Evolutionary conservation across 1,140 invertebrate species (phyloP).

Genomic region (Monomorium pharaonis): DNA sequence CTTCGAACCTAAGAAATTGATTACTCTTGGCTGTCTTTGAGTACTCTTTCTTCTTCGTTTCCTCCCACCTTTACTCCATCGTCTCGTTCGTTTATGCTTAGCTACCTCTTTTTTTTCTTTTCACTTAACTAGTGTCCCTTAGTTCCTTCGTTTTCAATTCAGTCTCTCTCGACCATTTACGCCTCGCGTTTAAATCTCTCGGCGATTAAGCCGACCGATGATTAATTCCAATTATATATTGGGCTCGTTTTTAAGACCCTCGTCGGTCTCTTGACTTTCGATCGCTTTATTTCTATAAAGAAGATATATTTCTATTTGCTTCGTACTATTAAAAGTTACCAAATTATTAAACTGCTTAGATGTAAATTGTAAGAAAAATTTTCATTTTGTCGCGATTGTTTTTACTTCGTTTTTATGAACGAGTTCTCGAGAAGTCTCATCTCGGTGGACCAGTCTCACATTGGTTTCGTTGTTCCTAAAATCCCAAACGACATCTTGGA

Average conservation of each 20-base stretch:
- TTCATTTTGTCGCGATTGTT: constrained; percentile 18
- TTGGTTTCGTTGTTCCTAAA: constrained; percentile 16
- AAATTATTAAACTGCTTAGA: constrained; percentile 67
- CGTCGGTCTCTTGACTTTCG: neutral
- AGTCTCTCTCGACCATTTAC: constrained; percentile 26
- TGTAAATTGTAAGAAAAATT: constrained; percentile 69
- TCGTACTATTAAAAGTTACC: constrained; percentile 22
- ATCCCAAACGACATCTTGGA: constrained; percentile 29
- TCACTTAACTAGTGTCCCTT: constrained; percentile 18
- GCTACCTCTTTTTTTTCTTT: constrained; percentile 18
- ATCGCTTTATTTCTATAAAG: neutral
- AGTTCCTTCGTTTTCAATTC: constrained; percentile 22
- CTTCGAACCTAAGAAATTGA: constrained; percentile 64
- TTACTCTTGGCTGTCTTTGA: constrained; percentile 66
- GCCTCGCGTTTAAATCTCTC: constrained; percentile 44
- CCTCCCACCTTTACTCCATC: constrained; percentile 20
- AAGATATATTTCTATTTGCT: constrained; percentile 11
- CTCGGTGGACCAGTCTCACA: constrained; percentile 1
- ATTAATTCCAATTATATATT: constrained; percentile 51
- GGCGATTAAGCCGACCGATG: constrained; percentile 36
- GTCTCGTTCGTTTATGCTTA: neutral
- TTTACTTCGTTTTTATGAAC: constrained; percentile 53
- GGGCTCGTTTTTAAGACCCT: neutral
- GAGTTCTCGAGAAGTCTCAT: neutral
- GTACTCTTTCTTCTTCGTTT: constrained; percentile 56